These are phyloP conservation scores for Pyrrhopygopsis socrates DNA, from an alignment of 2,888 invertebrate genomes.

Conservation along the genomic window DNA sequence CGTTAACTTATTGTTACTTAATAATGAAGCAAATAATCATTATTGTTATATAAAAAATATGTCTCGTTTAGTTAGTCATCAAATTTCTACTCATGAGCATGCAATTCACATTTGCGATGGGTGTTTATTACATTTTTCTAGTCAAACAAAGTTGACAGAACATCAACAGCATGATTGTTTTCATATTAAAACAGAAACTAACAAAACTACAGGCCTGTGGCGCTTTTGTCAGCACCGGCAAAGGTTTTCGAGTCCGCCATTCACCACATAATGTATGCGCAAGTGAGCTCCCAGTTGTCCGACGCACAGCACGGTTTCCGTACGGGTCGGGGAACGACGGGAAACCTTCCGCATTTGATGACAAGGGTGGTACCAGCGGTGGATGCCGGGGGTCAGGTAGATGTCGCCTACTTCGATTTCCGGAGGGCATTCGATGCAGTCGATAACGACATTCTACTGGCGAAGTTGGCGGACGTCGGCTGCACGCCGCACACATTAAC, in stretches of 20 bases:
- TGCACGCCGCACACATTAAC: no score
- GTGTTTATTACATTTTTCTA: constrained; percentile 62
- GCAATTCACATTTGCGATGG: constrained; percentile 59
- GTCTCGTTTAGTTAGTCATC: constrained; percentile 55
- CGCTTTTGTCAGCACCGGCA: no score
- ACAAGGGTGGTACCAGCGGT: constrained; percentile 4
- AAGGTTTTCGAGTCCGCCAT: no score
- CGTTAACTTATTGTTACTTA: constrained; percentile 81
- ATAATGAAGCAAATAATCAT: constrained; percentile 65
- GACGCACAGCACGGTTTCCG: no score
- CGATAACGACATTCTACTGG: no score
- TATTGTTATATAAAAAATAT: constrained; percentile 63
- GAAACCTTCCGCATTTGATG: constrained; percentile 18
- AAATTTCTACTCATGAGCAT: constrained; percentile 37
- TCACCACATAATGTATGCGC: no score
- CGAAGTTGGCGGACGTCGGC: no score
- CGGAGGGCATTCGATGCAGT: no score
- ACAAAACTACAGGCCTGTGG: no score
- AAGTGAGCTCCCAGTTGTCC: no score
- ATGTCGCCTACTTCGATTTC: no score
- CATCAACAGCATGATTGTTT: constrained; percentile 69
- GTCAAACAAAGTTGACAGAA: constrained; percentile 44
- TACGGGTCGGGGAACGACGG: constrained; percentile 6
- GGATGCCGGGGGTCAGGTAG: no score
- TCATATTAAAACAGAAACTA: constrained; percentile 65